Conservation (phyloP, 2,888 invertebrate species). For the Pyrocoelia pectoralis region DNA sequence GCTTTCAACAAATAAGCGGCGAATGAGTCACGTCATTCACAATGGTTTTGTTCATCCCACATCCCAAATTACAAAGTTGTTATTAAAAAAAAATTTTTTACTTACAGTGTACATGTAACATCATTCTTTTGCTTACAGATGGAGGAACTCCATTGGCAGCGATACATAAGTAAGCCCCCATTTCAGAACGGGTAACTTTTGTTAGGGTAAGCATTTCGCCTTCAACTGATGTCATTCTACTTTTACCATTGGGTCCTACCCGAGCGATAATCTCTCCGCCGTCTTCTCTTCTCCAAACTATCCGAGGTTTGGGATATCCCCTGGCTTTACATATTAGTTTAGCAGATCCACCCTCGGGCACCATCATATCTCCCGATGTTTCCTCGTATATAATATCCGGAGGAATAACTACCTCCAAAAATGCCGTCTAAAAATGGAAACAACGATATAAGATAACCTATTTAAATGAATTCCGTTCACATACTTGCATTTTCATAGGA, state of each 20-base stretch:
- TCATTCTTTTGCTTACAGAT: conserved; percentile 88
- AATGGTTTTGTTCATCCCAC: conserved; percentile 5
- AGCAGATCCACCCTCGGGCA: conserved; percentile 90
- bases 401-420: conserved; percentile 89
- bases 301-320: conserved; percentile 84
- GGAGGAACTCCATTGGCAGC: conserved; percentile 90
- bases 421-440: conserved; percentile 73
- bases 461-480: background rate
- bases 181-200: conserved; percentile 88
- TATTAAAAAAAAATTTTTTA: conserved; percentile 48
- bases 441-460: background rate
- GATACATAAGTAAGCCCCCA: conserved; percentile 89
- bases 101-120: conserved; percentile 92
- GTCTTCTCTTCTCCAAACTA: conserved; percentile 88
- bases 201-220: conserved; percentile 83
- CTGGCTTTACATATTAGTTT: conserved; percentile 87
- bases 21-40: conserved; percentile 13
- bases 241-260: conserved; percentile 75
- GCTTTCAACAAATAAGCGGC: conserved; percentile 19
- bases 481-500: conserved; percentile 93
- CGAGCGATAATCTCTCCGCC: conserved; percentile 82
- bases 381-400: conserved; percentile 91
- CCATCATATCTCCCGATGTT: conserved; percentile 93
- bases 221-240: conserved; percentile 76
- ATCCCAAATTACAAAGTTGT: background rate